A percentile compares a stretch with the other conserved stretches of the same genome.
Conservation (phyloP, 2,888 invertebrate genomes). For the Marasmarcha lunaedactyla region DNA sequence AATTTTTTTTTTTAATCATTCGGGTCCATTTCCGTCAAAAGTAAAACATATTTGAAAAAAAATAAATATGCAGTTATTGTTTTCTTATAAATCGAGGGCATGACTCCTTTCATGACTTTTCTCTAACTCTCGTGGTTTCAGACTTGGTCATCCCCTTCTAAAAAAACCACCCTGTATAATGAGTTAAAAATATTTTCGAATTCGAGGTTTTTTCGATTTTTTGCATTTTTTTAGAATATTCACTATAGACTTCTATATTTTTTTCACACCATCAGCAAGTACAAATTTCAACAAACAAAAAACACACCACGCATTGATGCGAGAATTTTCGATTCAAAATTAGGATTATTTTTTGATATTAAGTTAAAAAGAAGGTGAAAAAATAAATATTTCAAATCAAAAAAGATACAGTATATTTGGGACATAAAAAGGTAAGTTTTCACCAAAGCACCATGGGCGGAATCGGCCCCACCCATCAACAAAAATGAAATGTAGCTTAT, state of each 20-base stretch:
- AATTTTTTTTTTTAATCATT: no score
- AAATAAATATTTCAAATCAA: constrained; percentile 1
- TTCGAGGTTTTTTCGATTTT: constrained; percentile 2
- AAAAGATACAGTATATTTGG: neutral
- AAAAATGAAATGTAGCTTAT: no score
- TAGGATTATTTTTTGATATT: neutral
- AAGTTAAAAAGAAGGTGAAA: constrained; percentile 1
- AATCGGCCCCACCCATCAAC: no score
- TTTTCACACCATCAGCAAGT: constrained; percentile 1
- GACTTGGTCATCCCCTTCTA: neutral
- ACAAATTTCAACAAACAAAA: constrained; percentile 2
- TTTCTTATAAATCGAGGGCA: no score
- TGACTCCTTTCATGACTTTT: no score
- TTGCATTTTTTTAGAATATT: neutral
- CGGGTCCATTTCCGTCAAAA: no score
- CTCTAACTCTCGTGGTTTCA: no score
- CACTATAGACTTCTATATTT: neutral
- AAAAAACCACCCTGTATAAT: neutral
- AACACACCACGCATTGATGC: neutral
- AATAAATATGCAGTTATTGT: no score
- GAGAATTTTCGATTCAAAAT: neutral
- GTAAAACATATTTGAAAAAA: no score
- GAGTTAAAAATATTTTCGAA: constrained; percentile 1
- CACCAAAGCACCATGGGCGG: no score
- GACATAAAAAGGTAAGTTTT: neutral